phyloP scores from a whole-genome alignment of 2,888 invertebrate species.

The Neocrepidodera transversa region DNA sequence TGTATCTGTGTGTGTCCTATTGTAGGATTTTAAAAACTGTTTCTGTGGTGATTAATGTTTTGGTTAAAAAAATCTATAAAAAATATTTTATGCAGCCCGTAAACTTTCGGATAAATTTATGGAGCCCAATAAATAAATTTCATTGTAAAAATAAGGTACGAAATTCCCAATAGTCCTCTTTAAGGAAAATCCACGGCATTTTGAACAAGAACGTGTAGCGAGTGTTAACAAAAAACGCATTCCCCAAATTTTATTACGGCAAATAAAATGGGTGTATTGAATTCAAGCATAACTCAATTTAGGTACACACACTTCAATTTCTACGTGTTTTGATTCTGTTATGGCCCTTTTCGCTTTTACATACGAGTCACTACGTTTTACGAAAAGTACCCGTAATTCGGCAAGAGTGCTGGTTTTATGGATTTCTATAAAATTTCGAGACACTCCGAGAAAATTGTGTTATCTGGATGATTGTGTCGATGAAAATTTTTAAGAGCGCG shows the following conservation, averaged over 20 bases:
- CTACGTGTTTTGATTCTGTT: conserved; percentile 41
- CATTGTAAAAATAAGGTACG: neutral
- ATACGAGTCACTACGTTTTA: conserved; percentile 31
- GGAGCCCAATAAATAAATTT: neutral
- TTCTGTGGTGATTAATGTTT: no score
- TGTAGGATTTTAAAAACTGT: no score
- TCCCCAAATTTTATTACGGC: conserved; percentile 35
- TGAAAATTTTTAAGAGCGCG: neutral
- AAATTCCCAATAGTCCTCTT: conserved; percentile 17
- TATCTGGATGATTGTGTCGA: conserved; percentile 5
- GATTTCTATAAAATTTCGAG: conserved; percentile 7
- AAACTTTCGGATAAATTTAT: no score
- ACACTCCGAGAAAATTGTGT: conserved; percentile 3
- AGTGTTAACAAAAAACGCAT: conserved; percentile 32
- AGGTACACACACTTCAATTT: conserved; percentile 38
- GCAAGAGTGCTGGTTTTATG: conserved; percentile 30
- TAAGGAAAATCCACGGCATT: conserved; percentile 13
- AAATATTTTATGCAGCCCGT: no score
- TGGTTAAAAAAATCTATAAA: no score
- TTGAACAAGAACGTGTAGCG: conserved; percentile 16
- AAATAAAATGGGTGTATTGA: conserved; percentile 36
- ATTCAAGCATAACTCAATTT: conserved; percentile 40
- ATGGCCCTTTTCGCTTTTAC: conserved; percentile 32
- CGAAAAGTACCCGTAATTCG: conserved; percentile 31
- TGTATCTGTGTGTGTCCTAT: no score